A percentile compares a stretch with the other conserved stretches of the same genome.
phyloP scores from a whole-genome alignment of 2,797 vertebrate genomes.

The Podarcis siculus region DNA sequence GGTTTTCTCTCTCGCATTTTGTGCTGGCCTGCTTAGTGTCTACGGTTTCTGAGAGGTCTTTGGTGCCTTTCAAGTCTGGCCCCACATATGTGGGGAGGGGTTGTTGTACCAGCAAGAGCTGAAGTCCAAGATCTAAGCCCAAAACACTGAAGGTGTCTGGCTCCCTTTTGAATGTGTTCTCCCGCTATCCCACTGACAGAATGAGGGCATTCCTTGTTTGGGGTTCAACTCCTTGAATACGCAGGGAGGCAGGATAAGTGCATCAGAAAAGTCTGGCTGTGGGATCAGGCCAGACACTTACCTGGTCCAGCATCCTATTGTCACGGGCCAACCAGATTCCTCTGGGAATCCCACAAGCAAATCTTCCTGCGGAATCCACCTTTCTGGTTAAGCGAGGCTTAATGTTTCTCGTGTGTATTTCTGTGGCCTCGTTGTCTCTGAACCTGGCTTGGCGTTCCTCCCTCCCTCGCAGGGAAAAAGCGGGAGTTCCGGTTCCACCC shows the following conservation, averaged over 20 bases:
- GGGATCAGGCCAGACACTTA: too few species aligned
- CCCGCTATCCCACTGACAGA: background rate
- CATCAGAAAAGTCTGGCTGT: too few species aligned
- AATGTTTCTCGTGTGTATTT: too few species aligned
- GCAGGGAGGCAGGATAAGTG: background rate
- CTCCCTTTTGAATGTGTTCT: background rate
- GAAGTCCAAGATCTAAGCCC: background rate
- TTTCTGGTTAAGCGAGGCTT: too few species aligned
- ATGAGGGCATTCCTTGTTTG: too few species aligned
- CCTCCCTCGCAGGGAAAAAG: slow-evolving; percentile 85
- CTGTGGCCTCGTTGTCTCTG: background rate
- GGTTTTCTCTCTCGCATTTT: background rate
- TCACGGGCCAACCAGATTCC: too few species aligned
- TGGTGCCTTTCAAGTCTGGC: too few species aligned
- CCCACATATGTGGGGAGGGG: background rate
- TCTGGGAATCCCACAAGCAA: too few species aligned
- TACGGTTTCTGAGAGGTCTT: background rate
- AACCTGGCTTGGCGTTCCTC: background rate
- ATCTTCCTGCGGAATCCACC: too few species aligned
- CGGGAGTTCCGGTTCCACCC: slow-evolving; percentile 95
- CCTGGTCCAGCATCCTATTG: too few species aligned
- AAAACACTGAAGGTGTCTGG: background rate
- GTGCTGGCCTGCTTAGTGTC: background rate
- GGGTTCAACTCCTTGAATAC: background rate
- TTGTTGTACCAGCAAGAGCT: too few species aligned